These are phyloP conservation scores for Ditylenchus weischeri DNA, from an alignment of 2,888 invertebrate species.

Conservation along the genomic window DNA sequence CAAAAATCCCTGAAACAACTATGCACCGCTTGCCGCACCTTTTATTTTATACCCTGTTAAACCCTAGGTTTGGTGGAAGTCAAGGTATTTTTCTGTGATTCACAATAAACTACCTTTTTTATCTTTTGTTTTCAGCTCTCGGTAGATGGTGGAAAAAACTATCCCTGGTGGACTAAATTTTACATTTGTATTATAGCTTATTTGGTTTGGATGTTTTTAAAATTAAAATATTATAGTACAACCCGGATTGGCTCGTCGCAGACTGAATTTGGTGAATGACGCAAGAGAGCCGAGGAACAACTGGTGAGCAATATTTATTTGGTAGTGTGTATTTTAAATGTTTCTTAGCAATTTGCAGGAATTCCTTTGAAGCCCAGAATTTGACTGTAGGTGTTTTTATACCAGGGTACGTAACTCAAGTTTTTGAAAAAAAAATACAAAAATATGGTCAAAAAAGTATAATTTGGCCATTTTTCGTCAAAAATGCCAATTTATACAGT, in stretches of 20 bases:
- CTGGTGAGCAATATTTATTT: conserved; percentile 13
- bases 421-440: too few relatives aligned
- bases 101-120: too few relatives aligned
- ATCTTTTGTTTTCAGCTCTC: conserved; percentile 25
- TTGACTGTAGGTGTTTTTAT: conserved; percentile 24
- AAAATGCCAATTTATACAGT: too few relatives aligned
- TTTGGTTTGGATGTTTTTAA: not conserved
- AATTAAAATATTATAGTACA: conserved; percentile 30
- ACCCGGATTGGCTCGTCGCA: conserved; percentile 34
- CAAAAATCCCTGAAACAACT: not conserved
- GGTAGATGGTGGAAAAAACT: conserved; percentile 46
- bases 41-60: not conserved
- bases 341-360: conserved; percentile 1
- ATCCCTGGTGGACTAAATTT: conserved; percentile 46
- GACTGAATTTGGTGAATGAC: conserved; percentile 43
- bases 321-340: too few relatives aligned
- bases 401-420: too few relatives aligned
- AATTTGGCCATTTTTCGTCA: too few relatives aligned
- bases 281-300: conserved; percentile 37
- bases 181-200: conserved; percentile 33
- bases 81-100: conserved; percentile 10
- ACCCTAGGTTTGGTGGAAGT: conserved; percentile 30
- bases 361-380: conserved; percentile 38
- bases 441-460: too few relatives aligned
- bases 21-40: not conserved